Conservation (phyloP, 92 coral and sea anemone species). For the Porites cylindrica region DNA sequence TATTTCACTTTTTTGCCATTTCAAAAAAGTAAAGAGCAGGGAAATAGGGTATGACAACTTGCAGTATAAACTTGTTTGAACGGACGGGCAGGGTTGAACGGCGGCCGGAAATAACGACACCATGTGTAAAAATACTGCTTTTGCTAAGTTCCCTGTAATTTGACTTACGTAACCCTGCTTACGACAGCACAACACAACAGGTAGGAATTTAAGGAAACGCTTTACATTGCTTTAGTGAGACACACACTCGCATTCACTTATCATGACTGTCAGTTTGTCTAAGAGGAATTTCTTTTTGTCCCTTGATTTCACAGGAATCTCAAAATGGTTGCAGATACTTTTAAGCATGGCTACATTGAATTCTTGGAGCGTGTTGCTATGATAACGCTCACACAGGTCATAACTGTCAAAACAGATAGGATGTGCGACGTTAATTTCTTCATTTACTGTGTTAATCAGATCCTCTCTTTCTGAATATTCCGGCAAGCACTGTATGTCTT, state of each 20-base stretch:
- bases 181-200: no score
- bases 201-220: no score
- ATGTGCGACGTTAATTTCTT: constrained; percentile 65
- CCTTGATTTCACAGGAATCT: constrained; percentile 64
- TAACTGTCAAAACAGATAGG: constrained; percentile 75
- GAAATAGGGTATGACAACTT: no score
- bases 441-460: constrained; percentile 55
- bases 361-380: constrained; percentile 63
- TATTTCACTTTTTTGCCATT: no score
- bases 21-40: no score
- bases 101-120: no score
- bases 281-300: constrained; percentile 69
- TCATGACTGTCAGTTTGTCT: constrained; percentile 46
- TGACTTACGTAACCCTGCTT: no score
- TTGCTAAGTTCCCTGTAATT: no score
- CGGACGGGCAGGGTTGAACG: no score
- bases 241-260: constrained; percentile 58
- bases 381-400: constrained; percentile 69
- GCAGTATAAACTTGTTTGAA: no score
- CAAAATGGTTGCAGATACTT: constrained; percentile 71
- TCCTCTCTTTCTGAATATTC: constrained; percentile 61
- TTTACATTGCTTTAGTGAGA: neutral
- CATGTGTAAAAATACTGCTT: no score
- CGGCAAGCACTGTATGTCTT: constrained; percentile 69
- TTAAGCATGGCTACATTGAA: constrained; percentile 70